Evolutionary conservation across 2,888 invertebrate species (phyloP), one percentile per base, ranked within the genome.

Genomic region (Ophraella communa): DNA sequence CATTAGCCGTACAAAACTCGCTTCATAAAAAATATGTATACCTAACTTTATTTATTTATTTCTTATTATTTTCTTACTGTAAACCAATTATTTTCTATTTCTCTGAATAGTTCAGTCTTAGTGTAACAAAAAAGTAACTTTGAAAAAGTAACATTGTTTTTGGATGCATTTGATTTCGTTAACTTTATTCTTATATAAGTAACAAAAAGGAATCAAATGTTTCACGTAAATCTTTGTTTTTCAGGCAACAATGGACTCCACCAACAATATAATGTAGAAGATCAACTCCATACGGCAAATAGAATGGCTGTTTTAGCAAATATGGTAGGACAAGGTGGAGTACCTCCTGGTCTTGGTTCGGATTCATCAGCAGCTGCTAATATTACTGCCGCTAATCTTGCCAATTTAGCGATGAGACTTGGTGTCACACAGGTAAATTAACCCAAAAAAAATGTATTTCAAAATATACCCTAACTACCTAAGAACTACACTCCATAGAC

Each of bases 251-350:
- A 88, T 70, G 88, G 88, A 49, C 87, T 86, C 44, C 79, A 81
- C 60, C 88, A 88, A 74, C 86, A 86, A 72, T 90, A 89, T 74
- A 87, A 87, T 66, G 88, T 88, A 30, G 89, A 89, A 69, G 85
- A 85, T 65, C 81, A 82, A 66, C 75, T 86, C 7, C 86, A 86
- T 64, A 83, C 83, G 70, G 86, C 85, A 4, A 86, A 86, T 72
- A 84, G 90, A 71, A 89, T 90, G 81, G 89, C 92, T 44, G 88
- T 91, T 65, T 87, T 91, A 81, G 89, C 92, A 62, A 88, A 89
- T 1, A 88, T 88, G 58, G 87, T 87, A 80, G 86, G 86, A 2
- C 88, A 88, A 76, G 87, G 86, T 5, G 87, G 86, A 67, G 87
- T 87, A 10, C 86, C 87, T 0, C 80, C 84, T 10, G 88, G 86